Conservation (phyloP, 2,113 vertebrate species). For the Calidris pygmaea region DNA sequence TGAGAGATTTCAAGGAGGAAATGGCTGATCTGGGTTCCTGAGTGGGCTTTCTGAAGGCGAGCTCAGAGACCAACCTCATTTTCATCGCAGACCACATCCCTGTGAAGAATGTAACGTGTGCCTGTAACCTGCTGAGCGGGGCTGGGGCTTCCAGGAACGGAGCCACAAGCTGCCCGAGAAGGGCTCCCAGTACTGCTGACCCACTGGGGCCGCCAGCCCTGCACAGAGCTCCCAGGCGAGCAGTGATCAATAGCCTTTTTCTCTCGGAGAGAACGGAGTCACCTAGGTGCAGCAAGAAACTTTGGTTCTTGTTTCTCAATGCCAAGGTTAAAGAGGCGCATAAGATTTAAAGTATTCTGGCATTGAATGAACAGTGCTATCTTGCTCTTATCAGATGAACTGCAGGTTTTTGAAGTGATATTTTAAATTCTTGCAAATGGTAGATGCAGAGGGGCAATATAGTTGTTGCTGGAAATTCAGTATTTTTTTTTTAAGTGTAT, state of each 20-base stretch:
- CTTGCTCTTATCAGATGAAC: not conserved
- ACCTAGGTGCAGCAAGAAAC: not conserved
- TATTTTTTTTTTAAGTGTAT: too few relatives aligned
- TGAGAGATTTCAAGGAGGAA: conserved; percentile 21
- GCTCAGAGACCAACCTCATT: not conserved
- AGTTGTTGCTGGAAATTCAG: not conserved
- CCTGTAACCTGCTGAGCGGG: not conserved
- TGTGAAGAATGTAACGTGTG: not conserved
- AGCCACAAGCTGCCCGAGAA: not conserved
- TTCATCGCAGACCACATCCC: not conserved
- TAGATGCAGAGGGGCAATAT: not conserved
- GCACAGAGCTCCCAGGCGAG: not conserved
- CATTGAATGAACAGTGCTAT: not conserved
- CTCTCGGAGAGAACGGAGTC: not conserved
- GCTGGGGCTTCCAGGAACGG: not conserved
- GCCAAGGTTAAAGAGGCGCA: not conserved
- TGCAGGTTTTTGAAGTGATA: not conserved
- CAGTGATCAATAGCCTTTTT: not conserved
- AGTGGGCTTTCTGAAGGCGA: not conserved
- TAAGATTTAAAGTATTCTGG: not conserved
- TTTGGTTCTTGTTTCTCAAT: not conserved
- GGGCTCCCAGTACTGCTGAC: not conserved
- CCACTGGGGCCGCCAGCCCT: accelerated
- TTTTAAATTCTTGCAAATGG: not conserved
- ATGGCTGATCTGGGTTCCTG: not conserved